A percentile compares a stretch with the other conserved stretches of the same genome.
phyloP scores from a whole-genome alignment of 2,113 vertebrate species.

The Excalfactoria chinensis region DNA sequence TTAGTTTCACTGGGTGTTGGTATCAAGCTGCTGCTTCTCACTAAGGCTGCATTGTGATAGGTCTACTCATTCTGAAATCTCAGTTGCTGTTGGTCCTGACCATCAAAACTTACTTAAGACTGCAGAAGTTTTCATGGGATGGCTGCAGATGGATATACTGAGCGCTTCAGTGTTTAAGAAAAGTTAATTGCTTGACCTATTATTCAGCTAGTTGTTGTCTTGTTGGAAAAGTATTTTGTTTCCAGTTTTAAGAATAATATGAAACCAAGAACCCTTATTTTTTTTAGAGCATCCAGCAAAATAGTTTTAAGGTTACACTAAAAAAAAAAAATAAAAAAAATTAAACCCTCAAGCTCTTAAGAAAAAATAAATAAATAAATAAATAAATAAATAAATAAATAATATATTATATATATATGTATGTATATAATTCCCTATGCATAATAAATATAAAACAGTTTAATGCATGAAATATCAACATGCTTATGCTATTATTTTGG shows the following conservation, averaged over 20 bases:
- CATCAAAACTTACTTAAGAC: not conserved
- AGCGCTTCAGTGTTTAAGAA: not conserved
- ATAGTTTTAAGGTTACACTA: not conserved
- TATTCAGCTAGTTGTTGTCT: not conserved
- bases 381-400: not conserved
- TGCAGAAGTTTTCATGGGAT: not conserved
- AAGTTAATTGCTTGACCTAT: not conserved
- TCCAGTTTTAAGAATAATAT: not conserved
- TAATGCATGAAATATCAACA: not conserved
- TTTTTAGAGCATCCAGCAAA: not conserved
- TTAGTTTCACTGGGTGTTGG: fast-evolving
- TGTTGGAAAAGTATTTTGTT: not conserved
- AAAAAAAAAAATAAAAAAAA: not conserved
- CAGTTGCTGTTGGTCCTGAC: not conserved
- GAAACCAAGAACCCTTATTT: not conserved
- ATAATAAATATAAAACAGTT: not conserved
- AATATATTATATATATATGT: too few species aligned
- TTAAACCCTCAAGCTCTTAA: not conserved
- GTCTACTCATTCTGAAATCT: not conserved
- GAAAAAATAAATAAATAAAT: not conserved
- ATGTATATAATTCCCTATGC: not conserved
- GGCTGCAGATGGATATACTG: not conserved
- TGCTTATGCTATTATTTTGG: not conserved
- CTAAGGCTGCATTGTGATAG: not conserved
- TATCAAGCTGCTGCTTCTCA: not conserved